Base-by-base conservation (phyloP, 2,797 vertebrate species). In the Sandelia bainsii region DNA sequence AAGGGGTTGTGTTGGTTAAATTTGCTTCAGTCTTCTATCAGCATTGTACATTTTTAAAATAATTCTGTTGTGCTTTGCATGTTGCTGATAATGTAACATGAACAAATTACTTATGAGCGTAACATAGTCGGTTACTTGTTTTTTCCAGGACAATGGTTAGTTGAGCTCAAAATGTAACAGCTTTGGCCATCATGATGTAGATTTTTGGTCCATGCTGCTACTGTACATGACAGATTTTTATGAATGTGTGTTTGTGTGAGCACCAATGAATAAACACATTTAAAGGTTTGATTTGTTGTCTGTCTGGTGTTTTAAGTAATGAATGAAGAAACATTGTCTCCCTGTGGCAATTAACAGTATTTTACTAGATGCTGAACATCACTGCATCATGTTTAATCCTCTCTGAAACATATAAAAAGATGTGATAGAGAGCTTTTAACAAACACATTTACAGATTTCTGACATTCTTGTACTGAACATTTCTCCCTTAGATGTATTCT, bases 71-170 rank as follows among this genome's bases (percentile, higher is more conserved):
- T 91, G 86, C 77, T 91, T 88, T 89, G 91, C 92, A 94, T 94
- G 92, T 93, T 93, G 86, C 82, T 87, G 79, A 83, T 81, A 77
- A 82, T 76, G 89, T 93, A 90, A 94, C 88, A 93, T 93, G 86
- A 87, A 90, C 64, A 80, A 84, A 86, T 90, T 85, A 92, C 93
- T 92, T 92, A 91, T 91, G 58, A 85, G 72, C 67, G 69, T 76
- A 77, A 81, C 61, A 69, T 83, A 80, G 66, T 66, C 3, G 0
- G 65, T 65, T 61, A 39, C 45, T 77, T 62, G 46, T 77, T 86
- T 86, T 85, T 81, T 87, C 81, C 81, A 82, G 84, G 88, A 91
- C 75, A 86, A 80, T 75, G 52, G 52, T 81, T 77, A 72, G 44
- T 81, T 69, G 63, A 87, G 68, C 73, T 86, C 49, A 68, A 74